Conservation (phyloP, 2,113 vertebrate genomes). For the Gnathonemus echidnorhynchus region DNA sequence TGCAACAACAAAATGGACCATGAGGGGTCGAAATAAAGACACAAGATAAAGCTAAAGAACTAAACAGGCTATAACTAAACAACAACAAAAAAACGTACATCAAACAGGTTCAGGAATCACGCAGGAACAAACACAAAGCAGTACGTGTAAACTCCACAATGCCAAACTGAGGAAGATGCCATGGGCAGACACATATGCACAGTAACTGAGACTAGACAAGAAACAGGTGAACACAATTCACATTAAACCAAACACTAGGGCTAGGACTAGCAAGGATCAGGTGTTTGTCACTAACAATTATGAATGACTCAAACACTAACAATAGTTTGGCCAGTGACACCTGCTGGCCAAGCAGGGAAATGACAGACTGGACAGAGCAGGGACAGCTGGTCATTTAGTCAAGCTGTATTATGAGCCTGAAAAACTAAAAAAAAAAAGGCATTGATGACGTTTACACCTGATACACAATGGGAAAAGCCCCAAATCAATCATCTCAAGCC, state of each 20-base stretch:
- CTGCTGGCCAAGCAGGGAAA: background rate
- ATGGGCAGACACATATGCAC: background rate
- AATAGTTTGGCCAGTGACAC: background rate
- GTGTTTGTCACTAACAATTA: background rate
- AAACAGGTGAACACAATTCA: background rate
- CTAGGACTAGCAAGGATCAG: background rate
- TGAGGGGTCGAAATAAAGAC: background rate
- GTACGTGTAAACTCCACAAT: background rate
- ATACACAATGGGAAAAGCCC: background rate
- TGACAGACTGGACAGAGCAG: background rate
- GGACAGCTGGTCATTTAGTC: background rate
- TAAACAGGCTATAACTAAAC: too few relatives aligned
- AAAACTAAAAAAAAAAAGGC: background rate
- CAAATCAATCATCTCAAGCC: background rate
- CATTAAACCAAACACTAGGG: background rate
- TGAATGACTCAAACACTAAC: background rate
- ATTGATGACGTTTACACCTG: background rate
- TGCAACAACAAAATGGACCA: background rate
- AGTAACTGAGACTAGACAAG: background rate
- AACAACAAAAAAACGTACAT: too few relatives aligned
- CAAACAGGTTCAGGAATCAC: background rate
- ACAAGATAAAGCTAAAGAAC: too few relatives aligned
- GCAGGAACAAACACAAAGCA: background rate
- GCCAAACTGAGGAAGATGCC: background rate
- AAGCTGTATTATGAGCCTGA: background rate